Evolutionary conservation across 2,113 vertebrate species (phyloP), one percentile per base, ranked within the genome.

Genomic region (Myotis brandtii): DNA sequence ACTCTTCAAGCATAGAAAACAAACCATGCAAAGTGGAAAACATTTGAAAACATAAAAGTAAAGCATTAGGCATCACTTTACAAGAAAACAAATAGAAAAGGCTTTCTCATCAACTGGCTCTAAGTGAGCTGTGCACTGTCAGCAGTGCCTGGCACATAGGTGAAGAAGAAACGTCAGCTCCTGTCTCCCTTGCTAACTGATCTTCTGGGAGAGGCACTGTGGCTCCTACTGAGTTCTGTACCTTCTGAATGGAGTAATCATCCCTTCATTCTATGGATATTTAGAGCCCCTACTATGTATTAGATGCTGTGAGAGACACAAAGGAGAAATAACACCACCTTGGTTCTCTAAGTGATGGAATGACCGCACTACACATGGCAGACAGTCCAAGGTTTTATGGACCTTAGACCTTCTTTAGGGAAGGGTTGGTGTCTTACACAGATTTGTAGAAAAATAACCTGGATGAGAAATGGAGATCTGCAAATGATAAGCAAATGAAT

Each of bases 51-150:
- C 69, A 75, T 23, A 25, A 79, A 83, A 79, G 80, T 4, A 76
- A 91, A 91, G 54, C 93, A 93, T 91, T 85, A 89, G 82, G 25
- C 72, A 64, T 75, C 79, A 30, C 34, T 75, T 91, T 80, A 48
- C 73, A 73, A 40, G 52, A 52, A 59, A 92, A 92, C 52, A 54
- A 93, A 43, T 25, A 86, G 54, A 52, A 83, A 75, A 50, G 50
- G 1, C 62, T 93, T 70, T 95, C 73, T 82, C 62, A 7, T 56
- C 1, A 0, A n/a, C 59, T 20, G 43, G 46, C 70, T 81, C 40
- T 32, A 6, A 77, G 59, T 82, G 82, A 50, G 59, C 40, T 25
- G 14, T 25, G 72, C 40, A 0, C 82, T 43, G 67, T 73, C 48
- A 13, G 3, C 14, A 3, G 70, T 32, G 81, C 85, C 59, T 43